A percentile compares a stretch with the other conserved stretches of the same genome.
These are phyloP conservation scores for Hippoglossus hippoglossus DNA, from an alignment of 2,797 vertebrate species.

Conservation along the genomic window DNA sequence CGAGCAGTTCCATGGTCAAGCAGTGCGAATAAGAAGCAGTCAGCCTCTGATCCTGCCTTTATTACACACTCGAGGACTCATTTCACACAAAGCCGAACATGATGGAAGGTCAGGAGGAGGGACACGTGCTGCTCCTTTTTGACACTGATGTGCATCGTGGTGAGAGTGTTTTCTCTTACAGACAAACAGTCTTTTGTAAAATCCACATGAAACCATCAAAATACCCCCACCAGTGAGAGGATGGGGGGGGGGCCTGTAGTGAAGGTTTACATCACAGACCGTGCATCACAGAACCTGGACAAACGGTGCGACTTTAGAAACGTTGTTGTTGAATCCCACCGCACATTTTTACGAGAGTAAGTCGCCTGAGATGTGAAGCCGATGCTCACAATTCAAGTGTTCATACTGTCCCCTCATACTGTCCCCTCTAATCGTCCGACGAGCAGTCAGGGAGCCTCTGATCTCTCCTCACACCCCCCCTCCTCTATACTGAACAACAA, in stretches of 20 bases:
- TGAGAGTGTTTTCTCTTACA: conserved; percentile 8
- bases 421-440: no score
- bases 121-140: not conserved
- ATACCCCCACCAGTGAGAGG: not conserved
- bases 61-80: not conserved
- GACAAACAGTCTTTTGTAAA: conserved; percentile 25
- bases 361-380: no score
- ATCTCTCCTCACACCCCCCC: no score
- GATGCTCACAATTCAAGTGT: no score
- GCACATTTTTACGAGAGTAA: no score
- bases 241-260: no score
- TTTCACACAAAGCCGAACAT: conserved; percentile 5
- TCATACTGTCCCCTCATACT: no score
- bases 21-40: not conserved
- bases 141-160: not conserved
- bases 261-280: not conserved
- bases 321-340: no score
- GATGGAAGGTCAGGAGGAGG: not conserved
- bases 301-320: not conserved
- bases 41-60: not conserved
- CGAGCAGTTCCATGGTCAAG: not conserved
- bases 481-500: no score
- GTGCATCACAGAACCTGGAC: not conserved
- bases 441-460: no score
- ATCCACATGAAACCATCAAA: conserved; percentile 2